A percentile compares a stretch with the other conserved stretches of the same genome.
Conservation (phyloP, 2,113 vertebrate species). For the Dasypus novemcinctus region DNA sequence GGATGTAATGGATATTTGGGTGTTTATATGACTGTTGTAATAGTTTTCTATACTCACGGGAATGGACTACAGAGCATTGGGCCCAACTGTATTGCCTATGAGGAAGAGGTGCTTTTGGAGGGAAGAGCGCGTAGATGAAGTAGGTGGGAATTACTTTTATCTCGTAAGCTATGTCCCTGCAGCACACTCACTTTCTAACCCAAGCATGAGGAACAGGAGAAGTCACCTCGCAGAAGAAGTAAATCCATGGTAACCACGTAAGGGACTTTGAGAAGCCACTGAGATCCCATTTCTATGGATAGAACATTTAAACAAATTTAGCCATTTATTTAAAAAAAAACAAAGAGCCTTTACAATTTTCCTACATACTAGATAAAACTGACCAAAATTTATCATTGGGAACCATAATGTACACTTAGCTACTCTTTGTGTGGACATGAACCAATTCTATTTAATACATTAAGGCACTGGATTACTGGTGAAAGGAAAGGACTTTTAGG, state of each 20-base stretch:
- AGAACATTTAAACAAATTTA: not conserved
- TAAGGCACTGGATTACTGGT: slow-evolving; percentile 33
- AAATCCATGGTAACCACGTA: not conserved
- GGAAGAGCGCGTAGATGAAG: not conserved
- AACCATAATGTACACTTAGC: not conserved
- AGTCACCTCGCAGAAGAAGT: not conserved
- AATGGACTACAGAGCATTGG: not conserved
- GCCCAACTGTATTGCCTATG: not conserved
- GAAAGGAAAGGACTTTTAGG: slow-evolving; percentile 15
- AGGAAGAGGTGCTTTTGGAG: not conserved
- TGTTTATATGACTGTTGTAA: not conserved
- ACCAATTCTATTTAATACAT: slow-evolving; percentile 25
- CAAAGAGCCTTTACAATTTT: not conserved
- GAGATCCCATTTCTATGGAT: not conserved
- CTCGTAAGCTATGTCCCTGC: not conserved
- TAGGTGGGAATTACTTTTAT: not conserved
- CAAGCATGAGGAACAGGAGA: not conserved
- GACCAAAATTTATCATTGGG: not conserved
- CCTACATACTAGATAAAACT: not conserved
- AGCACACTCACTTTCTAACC: not conserved
- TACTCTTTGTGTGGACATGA: slow-evolving; percentile 17
- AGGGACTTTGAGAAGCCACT: not conserved
- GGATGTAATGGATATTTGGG: not conserved
- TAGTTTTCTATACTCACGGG: not conserved
- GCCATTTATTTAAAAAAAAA: not conserved